These are phyloP conservation scores for Condylura cristata DNA, from an alignment of 2,113 vertebrate species.

Conservation along the genomic window DNA sequence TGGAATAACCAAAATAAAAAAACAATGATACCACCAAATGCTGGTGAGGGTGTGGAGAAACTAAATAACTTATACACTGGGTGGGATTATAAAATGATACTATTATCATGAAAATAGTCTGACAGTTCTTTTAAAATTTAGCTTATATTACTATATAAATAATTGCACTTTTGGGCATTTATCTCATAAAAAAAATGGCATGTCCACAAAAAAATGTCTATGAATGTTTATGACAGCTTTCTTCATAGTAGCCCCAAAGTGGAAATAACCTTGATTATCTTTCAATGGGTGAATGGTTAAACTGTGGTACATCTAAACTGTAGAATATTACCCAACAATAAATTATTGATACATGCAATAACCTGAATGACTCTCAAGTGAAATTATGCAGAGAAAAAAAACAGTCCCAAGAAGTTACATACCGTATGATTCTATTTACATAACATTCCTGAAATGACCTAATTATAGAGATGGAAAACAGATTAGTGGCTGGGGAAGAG, in stretches of 20 bases:
- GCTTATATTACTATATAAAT: conserved; percentile 1
- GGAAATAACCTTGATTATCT: not conserved
- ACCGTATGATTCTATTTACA: not conserved
- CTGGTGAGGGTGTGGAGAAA: not conserved
- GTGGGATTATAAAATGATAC: not conserved
- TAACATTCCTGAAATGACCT: conserved; percentile 36
- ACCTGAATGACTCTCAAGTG: not conserved
- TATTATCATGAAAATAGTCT: not conserved
- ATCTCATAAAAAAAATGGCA: conserved; percentile 12
- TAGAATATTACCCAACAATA: not conserved
- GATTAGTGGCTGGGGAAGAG: not conserved
- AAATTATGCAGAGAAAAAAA: not conserved
- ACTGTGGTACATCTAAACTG: not conserved
- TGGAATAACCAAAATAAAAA: conserved; percentile 15
- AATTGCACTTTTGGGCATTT: not conserved
- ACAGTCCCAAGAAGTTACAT: not conserved
- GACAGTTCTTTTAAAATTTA: conserved; percentile 31
- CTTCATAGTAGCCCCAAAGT: not conserved
- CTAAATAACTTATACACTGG: not conserved
- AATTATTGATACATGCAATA: not conserved
- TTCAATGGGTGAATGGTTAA: not conserved
- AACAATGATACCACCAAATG: not conserved
- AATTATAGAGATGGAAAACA: not conserved
- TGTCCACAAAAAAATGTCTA: not conserved
- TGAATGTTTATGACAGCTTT: not conserved